Percentiles rank a stretch among this genome's conserved stretches.
phyloP scores from a whole-genome alignment of 2,797 vertebrate genomes.

The Peromyscus nudipes region DNA sequence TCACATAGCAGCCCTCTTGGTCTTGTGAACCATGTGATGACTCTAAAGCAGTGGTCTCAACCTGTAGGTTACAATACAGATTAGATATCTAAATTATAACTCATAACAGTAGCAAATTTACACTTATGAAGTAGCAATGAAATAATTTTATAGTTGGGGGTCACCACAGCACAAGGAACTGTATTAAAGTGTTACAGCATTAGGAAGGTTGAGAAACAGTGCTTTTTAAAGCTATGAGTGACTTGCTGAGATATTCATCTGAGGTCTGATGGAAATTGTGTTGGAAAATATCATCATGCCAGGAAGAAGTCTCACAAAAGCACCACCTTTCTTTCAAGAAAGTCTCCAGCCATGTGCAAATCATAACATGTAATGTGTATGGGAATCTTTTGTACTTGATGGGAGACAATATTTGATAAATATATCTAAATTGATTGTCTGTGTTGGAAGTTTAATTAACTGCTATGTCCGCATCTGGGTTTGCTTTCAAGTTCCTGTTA shows the following conservation, averaged over 20 bases:
- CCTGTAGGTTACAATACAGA: background rate
- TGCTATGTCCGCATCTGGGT: background rate
- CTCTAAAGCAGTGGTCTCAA: conserved; percentile 62
- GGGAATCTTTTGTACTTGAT: background rate
- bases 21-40: background rate
- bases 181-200: background rate
- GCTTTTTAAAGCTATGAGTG: background rate
- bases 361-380: background rate
- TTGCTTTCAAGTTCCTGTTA: background rate
- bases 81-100: background rate
- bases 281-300: conserved; percentile 72
- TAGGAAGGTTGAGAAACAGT: background rate
- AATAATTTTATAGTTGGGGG: background rate
- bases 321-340: background rate
- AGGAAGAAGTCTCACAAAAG: conserved; percentile 21
- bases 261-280: conserved; percentile 54
- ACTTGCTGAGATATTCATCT: conserved; percentile 71
- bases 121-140: background rate
- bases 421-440: background rate
- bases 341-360: background rate
- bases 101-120: background rate
- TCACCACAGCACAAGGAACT: background rate
- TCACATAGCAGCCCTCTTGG: background rate
- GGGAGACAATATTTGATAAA: background rate
- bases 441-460: background rate